A percentile compares a stretch with the other conserved stretches of the same genome.
Conservation (phyloP, 2,888 invertebrate species). For the Drosophila cracens region DNA sequence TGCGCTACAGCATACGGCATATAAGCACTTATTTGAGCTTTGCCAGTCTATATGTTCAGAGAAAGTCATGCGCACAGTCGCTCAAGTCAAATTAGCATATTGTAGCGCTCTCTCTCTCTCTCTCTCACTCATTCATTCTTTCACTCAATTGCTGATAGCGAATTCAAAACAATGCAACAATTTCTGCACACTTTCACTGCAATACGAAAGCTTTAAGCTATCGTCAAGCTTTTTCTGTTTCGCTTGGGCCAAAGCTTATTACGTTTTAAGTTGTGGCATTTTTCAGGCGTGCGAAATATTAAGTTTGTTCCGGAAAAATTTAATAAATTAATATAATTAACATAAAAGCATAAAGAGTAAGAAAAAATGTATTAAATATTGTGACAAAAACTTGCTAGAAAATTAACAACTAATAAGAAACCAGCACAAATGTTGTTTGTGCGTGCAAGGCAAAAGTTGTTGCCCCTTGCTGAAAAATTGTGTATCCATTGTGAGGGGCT, state of each 20-base stretch:
- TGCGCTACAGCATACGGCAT: conserved; percentile 46
- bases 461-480: conserved; percentile 61
- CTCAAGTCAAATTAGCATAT: conserved; percentile 7
- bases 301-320: conserved; percentile 25
- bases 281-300: conserved; percentile 65
- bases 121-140: background rate
- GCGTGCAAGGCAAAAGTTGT: conserved; percentile 14
- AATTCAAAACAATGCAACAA: conserved; percentile 74
- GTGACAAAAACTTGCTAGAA: conserved; percentile 2
- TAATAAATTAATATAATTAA: conserved; percentile 14
- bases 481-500: conserved; percentile 61
- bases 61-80: conserved; percentile 58
- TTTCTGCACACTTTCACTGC: conserved; percentile 72
- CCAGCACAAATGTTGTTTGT: conserved; percentile 4
- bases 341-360: background rate
- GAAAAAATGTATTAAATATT: conserved; percentile 11
- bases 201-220: conserved; percentile 52
- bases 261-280: conserved; percentile 66
- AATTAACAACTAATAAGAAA: conserved; percentile 26
- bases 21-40: conserved; percentile 19
- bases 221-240: conserved; percentile 41
- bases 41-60: conserved; percentile 9
- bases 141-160: conserved; percentile 18
- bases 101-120: conserved; percentile 17
- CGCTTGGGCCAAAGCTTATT: conserved; percentile 58